These are phyloP conservation scores for Zele albiditarsus DNA, from an alignment of 2,888 invertebrate species.

Conservation along the genomic window DNA sequence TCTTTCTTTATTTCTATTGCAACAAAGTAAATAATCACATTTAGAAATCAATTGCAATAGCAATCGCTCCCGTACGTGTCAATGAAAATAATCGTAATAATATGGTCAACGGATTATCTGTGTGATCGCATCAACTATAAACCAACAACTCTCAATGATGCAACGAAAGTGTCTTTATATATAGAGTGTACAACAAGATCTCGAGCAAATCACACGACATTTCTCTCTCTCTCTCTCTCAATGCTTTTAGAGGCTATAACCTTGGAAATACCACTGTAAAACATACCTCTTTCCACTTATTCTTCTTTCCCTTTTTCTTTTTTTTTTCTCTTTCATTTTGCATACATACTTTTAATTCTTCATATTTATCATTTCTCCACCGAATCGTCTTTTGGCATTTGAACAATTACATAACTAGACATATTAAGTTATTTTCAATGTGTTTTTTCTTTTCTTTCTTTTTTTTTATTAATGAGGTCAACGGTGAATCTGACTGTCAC, in stretches of 20 bases:
- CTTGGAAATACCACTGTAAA: background rate
- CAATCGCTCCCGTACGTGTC: background rate
- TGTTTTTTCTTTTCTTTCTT: background rate
- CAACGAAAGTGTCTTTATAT: background rate
- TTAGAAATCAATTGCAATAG: background rate
- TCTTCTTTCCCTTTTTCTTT: background rate
- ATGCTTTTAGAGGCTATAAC: constrained; percentile 29
- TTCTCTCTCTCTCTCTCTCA: constrained; percentile 5
- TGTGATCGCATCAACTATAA: constrained; percentile 10
- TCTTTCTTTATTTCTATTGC: background rate
- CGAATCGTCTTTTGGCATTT: constrained; percentile 6
- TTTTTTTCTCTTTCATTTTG: background rate
- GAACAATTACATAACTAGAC: constrained; percentile 9
- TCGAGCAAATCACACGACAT: constrained; percentile 6
- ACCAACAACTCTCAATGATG: background rate
- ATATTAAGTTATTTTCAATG: constrained; percentile 10
- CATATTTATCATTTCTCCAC: background rate
- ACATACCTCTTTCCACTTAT: background rate
- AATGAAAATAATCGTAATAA: background rate
- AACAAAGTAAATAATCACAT: background rate
- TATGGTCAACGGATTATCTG: background rate
- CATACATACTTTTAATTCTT: background rate
- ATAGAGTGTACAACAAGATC: background rate
- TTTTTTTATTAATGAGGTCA: constrained; percentile 8
- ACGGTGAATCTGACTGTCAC: constrained; percentile 4